phyloP scores from a whole-genome alignment of 1,140 invertebrate species.

The Pararge aegeria region DNA sequence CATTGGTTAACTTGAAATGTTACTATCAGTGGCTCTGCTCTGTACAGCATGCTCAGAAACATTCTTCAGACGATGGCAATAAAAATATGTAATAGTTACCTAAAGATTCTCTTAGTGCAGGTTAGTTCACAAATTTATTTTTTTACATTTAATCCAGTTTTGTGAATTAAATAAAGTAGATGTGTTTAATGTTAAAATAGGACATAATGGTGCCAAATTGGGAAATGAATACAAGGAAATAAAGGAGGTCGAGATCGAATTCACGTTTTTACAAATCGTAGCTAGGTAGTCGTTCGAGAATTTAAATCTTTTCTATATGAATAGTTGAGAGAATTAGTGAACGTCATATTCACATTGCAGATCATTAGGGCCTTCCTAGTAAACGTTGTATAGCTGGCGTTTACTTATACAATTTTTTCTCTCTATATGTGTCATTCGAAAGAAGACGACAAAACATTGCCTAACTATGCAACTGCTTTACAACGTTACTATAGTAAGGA shows the following conservation, averaged over 20 bases:
- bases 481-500: too few relatives aligned
- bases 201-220: slow-evolving; percentile 47
- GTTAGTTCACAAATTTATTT: slow-evolving; percentile 12
- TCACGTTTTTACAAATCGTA: slow-evolving; percentile 41
- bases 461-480: too few relatives aligned
- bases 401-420: too few relatives aligned
- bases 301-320: slow-evolving; percentile 22
- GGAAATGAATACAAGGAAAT: slow-evolving; percentile 38
- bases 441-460: too few relatives aligned
- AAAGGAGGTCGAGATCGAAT: slow-evolving; percentile 31
- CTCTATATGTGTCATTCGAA: too few relatives aligned
- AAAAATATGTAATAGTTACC: neutral
- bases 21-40: neutral
- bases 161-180: slow-evolving; percentile 24
- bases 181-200: slow-evolving; percentile 22
- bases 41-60: neutral
- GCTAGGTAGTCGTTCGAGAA: slow-evolving; percentile 45
- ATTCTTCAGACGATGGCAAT: neutral
- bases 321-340: neutral
- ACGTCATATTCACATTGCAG: neutral
- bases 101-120: neutral
- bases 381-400: too few relatives aligned
- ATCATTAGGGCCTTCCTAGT: neutral
- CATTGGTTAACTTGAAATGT: neutral
- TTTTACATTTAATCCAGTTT: slow-evolving; percentile 13